These are phyloP conservation scores for Trachythela sp. DNA, from an alignment of 64 coral and sea anemone genomes.

Conservation along the genomic window DNA sequence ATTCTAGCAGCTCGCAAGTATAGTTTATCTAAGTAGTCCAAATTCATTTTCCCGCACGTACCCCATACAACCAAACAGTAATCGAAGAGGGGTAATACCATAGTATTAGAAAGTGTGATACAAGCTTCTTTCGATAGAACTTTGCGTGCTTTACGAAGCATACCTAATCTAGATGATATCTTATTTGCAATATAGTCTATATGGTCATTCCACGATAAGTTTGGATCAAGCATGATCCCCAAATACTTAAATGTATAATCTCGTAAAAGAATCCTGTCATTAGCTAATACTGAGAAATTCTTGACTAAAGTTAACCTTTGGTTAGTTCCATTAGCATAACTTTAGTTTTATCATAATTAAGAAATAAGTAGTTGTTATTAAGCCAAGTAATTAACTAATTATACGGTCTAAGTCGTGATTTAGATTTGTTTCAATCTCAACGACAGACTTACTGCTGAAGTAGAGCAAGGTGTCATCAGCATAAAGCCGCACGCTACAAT, in stretches of 20 bases:
- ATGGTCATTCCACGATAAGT: constrained; percentile 1
- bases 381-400: background rate
- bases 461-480: constrained; percentile 15
- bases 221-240: background rate
- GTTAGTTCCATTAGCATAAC: background rate
- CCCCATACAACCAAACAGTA: background rate
- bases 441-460: constrained; percentile 34
- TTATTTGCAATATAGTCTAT: background rate
- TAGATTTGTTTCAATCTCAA: constrained; percentile 29
- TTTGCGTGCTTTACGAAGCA: constrained; percentile 27
- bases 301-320: background rate
- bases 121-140: background rate
- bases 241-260: constrained; percentile 11
- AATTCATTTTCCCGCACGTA: background rate
- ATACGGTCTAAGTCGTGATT: constrained; percentile 15
- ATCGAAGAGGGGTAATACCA: background rate
- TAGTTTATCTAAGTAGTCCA: constrained; percentile 35
- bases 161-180: background rate
- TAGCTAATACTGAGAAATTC: background rate
- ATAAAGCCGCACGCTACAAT: background rate
- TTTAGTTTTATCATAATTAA: background rate
- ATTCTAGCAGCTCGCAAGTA: background rate
- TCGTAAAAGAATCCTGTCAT: background rate
- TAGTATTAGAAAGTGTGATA: background rate
- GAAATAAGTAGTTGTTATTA: constrained; percentile 18